Evolutionary conservation across 1,140 invertebrate species (phyloP).

Genomic region (Panagrolaimus sp.): DNA sequence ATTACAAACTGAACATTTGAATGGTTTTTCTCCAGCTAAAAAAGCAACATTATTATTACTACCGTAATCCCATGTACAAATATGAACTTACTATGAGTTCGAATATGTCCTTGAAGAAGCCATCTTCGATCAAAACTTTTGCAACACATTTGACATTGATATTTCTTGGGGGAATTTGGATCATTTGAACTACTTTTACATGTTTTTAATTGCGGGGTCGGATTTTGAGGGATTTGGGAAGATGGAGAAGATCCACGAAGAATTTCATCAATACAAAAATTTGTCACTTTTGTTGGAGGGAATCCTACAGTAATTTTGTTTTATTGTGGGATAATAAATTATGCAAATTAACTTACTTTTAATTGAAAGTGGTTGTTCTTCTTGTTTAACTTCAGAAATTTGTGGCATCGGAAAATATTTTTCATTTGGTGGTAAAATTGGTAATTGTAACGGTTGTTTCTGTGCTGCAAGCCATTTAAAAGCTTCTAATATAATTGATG

Average conservation of each 20-base stretch:
- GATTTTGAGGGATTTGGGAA: not conserved
- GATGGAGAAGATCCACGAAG: not conserved
- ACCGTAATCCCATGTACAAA: no score
- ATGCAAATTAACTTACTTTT: no score
- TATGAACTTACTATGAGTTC: constrained; percentile 54
- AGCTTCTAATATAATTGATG: no score
- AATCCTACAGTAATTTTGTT: no score
- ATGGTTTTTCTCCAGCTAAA: constrained; percentile 40
- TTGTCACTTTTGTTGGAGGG: not conserved
- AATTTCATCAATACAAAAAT: constrained; percentile 3
- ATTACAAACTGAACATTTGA: constrained; percentile 30
- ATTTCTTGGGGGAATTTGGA: constrained; percentile 25
- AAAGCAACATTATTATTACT: not conserved
- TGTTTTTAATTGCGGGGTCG: not conserved
- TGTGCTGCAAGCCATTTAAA: no score
- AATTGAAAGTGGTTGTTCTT: no score
- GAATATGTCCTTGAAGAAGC: constrained; percentile 40
- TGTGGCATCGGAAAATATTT: no score
- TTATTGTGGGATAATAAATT: no score
- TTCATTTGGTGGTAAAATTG: no score
- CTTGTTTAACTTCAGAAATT: no score
- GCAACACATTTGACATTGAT: constrained; percentile 37
- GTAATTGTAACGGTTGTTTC: no score
- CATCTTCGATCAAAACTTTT: constrained; percentile 39
- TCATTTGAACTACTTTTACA: constrained; percentile 13